Conservation (phyloP, 2,113 vertebrate genomes). For the Laticauda colubrina region DNA sequence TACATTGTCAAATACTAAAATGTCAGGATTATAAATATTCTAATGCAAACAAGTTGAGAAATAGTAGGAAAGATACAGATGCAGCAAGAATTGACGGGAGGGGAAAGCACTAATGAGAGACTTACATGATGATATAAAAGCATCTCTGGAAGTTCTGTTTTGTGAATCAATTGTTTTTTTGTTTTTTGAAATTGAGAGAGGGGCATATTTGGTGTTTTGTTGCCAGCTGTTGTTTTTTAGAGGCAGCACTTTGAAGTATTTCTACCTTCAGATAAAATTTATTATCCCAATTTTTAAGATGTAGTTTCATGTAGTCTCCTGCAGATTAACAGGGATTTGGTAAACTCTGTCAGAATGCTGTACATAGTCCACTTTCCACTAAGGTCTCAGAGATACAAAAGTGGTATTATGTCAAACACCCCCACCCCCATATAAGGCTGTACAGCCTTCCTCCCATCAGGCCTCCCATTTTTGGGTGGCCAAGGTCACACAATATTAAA, state of each 20-base stretch:
- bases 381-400: not conserved
- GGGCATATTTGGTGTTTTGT: not conserved
- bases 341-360: not conserved
- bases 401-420: not conserved
- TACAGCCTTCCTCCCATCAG: not conserved
- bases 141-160: slow-evolving; percentile 26
- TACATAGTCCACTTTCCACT: not conserved
- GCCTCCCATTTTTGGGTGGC: not conserved
- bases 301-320: not conserved
- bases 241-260: not conserved
- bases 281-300: not conserved
- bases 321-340: not conserved
- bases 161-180: slow-evolving; percentile 22
- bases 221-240: not conserved
- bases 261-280: not conserved
- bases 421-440: not conserved
- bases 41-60: slow-evolving; percentile 48
- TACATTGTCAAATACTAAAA: slow-evolving; percentile 57
- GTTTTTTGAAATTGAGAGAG: slow-evolving; percentile 4
- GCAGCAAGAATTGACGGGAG: slow-evolving; percentile 4
- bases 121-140: slow-evolving; percentile 15
- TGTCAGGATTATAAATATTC: slow-evolving; percentile 52
- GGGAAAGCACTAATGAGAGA: not conserved
- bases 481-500: not conserved
- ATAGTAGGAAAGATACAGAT: slow-evolving; percentile 30